phyloP scores from a whole-genome alignment of 1,140 invertebrate species.

The Temnothorax nylanderi region DNA sequence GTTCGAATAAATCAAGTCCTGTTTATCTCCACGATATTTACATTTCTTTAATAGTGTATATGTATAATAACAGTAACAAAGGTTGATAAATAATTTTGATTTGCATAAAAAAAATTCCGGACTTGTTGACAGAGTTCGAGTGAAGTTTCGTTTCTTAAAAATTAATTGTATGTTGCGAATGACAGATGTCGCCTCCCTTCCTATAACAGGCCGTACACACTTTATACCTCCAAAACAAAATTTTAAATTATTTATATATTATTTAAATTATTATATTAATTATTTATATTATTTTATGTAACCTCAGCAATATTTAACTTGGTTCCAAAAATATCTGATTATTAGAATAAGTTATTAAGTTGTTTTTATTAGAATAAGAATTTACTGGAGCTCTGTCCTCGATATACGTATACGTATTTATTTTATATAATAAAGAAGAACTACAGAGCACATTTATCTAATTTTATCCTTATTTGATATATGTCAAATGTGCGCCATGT shows the following conservation, averaged over 20 bases:
- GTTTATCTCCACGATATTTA: background rate
- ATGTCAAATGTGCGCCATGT: no score
- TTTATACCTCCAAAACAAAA: background rate
- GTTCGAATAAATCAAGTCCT: background rate
- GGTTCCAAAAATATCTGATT: no score
- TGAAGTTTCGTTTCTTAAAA: background rate
- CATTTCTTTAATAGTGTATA: background rate
- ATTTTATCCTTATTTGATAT: no score
- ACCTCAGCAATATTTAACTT: no score
- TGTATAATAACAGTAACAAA: no score
- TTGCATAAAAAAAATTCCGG: background rate
- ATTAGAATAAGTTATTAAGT: no score
- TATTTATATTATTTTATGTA: background rate
- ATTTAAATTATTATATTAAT: no score
- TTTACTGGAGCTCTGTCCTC: no score
- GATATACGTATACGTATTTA: no score
- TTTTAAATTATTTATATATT: background rate
- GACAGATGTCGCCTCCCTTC: constrained; percentile 7
- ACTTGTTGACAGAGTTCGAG: background rate
- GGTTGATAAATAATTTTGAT: background rate
- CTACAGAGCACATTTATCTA: no score
- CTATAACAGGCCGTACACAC: background rate
- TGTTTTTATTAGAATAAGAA: no score
- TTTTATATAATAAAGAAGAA: no score
- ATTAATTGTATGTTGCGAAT: background rate